Base-by-base conservation (phyloP, 2,797 vertebrate species). In the Acanthornis magna region DNA sequence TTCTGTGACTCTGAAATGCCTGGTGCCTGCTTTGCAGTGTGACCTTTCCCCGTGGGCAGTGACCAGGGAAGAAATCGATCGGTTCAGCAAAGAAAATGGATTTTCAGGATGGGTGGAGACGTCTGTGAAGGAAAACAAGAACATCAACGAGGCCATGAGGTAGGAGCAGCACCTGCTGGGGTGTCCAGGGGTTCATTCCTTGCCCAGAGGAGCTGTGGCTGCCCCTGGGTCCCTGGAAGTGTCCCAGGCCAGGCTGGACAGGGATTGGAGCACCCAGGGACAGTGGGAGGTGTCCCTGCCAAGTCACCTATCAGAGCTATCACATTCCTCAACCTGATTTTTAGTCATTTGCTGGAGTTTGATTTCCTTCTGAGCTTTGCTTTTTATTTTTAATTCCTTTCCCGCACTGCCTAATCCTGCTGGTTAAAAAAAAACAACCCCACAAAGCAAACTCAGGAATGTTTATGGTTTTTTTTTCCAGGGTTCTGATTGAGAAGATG, bases 121-220 rank as follows among this genome's bases (percentile, higher is more conserved):
- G 0, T 99, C 98, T 1, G 98, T 98, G 71, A 99, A 99, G 96
- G 98, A 99, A 23, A 98, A 99, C 97, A 98, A 97, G 97, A 99
- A 99, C 71, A 61, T 99, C 38, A 98, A 89, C 23, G 98, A 99
- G 85, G 96, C 98, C 11, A 98, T 99, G 98, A 98, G 98, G 99
- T 99, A 84, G 95, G 97, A 66, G 5, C 67, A 7, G 36, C 4
- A 19, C 17, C 60, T n/a, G 63, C 15, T 3, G 78, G 8, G 3
- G 4, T 47, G 15, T 4, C 45, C 12, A 10, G 3, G 82, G 5
- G 62, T 42, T 42, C 8, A 30, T 66, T 61, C 88, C 54, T 42
- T 77, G 30, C 48, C 55, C 40, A 12, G 23, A 25, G 63, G 2
- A 14, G 9, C 5, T 62, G 11, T 47, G 38, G 5, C 21, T 30